Percentiles rank a stretch among this genome's conserved stretches.
These are phyloP conservation scores for Limenitis camilla DNA, from an alignment of 2,888 invertebrate genomes.

Conservation along the genomic window DNA sequence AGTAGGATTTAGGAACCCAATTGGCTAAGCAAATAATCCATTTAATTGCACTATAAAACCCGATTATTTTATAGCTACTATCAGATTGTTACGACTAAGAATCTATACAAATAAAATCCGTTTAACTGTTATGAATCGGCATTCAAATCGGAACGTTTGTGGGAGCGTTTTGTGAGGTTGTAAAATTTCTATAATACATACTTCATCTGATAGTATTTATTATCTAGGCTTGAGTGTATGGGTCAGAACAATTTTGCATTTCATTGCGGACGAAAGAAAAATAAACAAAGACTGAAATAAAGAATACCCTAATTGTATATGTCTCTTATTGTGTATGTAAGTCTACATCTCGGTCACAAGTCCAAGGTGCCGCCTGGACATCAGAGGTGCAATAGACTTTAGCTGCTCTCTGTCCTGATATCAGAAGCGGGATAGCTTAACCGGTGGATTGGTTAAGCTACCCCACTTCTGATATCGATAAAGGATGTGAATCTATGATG, in stretches of 20 bases:
- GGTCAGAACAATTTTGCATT: not conserved
- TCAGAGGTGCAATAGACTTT: too few relatives aligned
- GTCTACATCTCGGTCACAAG: too few relatives aligned
- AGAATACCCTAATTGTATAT: too few relatives aligned
- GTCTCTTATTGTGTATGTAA: too few relatives aligned
- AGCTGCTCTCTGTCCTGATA: too few relatives aligned
- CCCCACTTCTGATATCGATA: too few relatives aligned
- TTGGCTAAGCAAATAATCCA: not conserved
- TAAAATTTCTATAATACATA: slow-evolving; percentile 38
- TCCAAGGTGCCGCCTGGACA: too few relatives aligned
- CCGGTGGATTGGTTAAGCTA: too few relatives aligned
- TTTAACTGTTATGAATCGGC: slow-evolving; percentile 38
- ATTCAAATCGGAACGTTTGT: slow-evolving; percentile 37
- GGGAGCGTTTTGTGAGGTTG: slow-evolving; percentile 31
- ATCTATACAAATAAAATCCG: slow-evolving; percentile 34
- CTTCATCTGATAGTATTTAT: slow-evolving; percentile 27
- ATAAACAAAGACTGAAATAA: too few relatives aligned
- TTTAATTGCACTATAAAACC: slow-evolving; percentile 1
- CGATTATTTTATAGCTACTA: slow-evolving; percentile 24
- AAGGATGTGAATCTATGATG: too few relatives aligned
- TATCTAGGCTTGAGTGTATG: slow-evolving; percentile 5
- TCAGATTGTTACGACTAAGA: slow-evolving; percentile 26
- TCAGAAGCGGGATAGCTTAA: too few relatives aligned
- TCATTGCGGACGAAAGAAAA: too few relatives aligned
- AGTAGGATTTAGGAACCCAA: not conserved